Evolutionary conservation across 1,140 invertebrate genomes (phyloP).

Genomic region (Prorops nasuta): DNA sequence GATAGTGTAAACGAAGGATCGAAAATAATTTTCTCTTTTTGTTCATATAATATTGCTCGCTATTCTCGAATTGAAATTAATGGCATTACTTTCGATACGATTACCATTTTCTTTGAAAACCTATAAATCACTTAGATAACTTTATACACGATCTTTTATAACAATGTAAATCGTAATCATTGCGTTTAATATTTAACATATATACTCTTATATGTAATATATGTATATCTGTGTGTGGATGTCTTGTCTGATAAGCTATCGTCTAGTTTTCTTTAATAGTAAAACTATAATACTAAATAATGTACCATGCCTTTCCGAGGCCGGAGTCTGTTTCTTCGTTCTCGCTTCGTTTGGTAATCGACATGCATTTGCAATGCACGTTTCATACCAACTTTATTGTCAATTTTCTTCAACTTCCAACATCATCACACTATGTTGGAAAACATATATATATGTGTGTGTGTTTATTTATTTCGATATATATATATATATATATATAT

Average conservation of each 20-base stretch:
- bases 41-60: too few relatives aligned
- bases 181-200: conserved; percentile 57
- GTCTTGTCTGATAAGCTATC: conserved; percentile 48
- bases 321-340: conserved; percentile 32
- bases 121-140: conserved; percentile 55
- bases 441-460: not conserved
- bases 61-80: conserved; percentile 44
- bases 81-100: conserved; percentile 49
- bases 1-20: too few relatives aligned
- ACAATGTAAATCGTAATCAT: conserved; percentile 57
- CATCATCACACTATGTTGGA: not conserved
- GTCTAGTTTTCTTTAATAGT: conserved; percentile 50
- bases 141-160: conserved; percentile 57
- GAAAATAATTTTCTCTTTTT: too few relatives aligned
- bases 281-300: conserved; percentile 57
- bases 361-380: not conserved
- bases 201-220: conserved; percentile 52
- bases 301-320: conserved; percentile 47
- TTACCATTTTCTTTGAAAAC: conserved; percentile 45
- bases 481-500: conserved; percentile 16
- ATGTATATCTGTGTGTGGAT: conserved; percentile 53
- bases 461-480: conserved; percentile 13
- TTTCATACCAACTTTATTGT: conserved; percentile 7
- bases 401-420: conserved; percentile 5
- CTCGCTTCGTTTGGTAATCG: not conserved